A percentile compares a stretch with the other conserved stretches of the same genome.
These are phyloP conservation scores for silkworm (Bombyx mori) DNA, from an alignment of 1,140 invertebrate genomes.

Conservation along the genomic window DNA sequence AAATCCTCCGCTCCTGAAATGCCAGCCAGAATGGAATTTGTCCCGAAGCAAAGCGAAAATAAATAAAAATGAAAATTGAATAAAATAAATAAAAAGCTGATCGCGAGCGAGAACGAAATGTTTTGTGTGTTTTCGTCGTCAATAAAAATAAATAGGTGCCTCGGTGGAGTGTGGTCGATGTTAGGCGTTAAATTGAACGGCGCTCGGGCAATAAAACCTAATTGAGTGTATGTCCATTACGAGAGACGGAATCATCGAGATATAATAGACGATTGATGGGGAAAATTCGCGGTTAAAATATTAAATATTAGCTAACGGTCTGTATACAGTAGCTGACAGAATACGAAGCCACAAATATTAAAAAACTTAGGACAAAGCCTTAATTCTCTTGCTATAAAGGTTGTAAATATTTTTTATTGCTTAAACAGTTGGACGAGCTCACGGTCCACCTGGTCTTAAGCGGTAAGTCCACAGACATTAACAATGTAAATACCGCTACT, in stretches of 20 bases:
- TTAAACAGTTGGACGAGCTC: no score
- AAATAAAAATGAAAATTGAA: not conserved
- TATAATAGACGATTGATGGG: conserved; percentile 32
- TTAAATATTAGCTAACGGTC: no score
- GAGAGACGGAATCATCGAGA: conserved; percentile 36
- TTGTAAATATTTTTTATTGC: no score
- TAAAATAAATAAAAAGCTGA: conserved; percentile 6
- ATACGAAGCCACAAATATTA: no score
- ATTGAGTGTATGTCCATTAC: conserved; percentile 63
- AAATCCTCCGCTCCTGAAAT: no score
- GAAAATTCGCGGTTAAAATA: not conserved
- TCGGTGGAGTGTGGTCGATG: conserved; percentile 39
- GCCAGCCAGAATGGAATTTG: not conserved
- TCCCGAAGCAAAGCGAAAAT: not conserved
- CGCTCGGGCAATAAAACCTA: conserved; percentile 53
- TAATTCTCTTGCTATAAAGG: no score
- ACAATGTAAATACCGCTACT: no score
- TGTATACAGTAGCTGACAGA: not conserved
- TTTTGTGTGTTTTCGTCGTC: conserved; percentile 21
- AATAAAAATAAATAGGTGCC: conserved; percentile 56
- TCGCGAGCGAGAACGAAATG: conserved; percentile 4
- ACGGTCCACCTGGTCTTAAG: no score
- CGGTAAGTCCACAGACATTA: no score
- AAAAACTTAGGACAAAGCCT: no score
- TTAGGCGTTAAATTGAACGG: conserved; percentile 62